Evolutionary conservation across 2,113 vertebrate genomes (phyloP).

Genomic region (Peromyscus leucopus): DNA sequence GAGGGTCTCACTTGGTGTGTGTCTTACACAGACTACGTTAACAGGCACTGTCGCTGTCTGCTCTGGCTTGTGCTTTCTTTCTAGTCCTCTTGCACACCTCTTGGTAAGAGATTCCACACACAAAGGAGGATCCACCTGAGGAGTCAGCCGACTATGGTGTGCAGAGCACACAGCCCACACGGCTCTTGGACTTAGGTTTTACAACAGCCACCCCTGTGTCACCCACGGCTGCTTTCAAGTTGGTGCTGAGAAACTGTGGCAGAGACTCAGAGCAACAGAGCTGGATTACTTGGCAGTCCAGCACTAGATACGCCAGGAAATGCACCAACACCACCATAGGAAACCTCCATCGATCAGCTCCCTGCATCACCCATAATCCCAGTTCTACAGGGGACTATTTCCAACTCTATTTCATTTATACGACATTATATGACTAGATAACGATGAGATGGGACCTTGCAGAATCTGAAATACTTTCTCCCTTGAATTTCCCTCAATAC

Average conservation of each 20-base stretch:
- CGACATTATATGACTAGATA: not conserved
- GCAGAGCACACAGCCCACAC: not conserved
- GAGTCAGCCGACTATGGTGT: not conserved
- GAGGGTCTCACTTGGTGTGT: constrained; percentile 3
- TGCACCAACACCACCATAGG: not conserved
- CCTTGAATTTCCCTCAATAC: constrained; percentile 40
- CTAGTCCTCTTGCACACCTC: not conserved
- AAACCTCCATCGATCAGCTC: not conserved
- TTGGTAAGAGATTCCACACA: not conserved
- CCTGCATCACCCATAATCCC: not conserved
- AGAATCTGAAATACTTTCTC: constrained; percentile 40
- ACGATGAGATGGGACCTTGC: constrained; percentile 34
- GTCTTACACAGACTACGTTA: not conserved
- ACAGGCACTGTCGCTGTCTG: not conserved
- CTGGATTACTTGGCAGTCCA: not conserved
- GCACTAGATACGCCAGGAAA: not conserved
- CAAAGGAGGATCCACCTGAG: not conserved
- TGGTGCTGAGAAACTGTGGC: not conserved
- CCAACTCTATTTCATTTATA: not conserved
- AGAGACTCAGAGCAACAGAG: not conserved
- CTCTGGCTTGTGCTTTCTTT: constrained; percentile 38
- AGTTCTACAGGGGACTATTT: not conserved
- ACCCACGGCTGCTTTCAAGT: not conserved
- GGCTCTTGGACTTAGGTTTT: not conserved
- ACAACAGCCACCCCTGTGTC: not conserved